Evolutionary conservation across 2,797 vertebrate species (phyloP).

Genomic region (Microctenopoma lineatum): DNA sequence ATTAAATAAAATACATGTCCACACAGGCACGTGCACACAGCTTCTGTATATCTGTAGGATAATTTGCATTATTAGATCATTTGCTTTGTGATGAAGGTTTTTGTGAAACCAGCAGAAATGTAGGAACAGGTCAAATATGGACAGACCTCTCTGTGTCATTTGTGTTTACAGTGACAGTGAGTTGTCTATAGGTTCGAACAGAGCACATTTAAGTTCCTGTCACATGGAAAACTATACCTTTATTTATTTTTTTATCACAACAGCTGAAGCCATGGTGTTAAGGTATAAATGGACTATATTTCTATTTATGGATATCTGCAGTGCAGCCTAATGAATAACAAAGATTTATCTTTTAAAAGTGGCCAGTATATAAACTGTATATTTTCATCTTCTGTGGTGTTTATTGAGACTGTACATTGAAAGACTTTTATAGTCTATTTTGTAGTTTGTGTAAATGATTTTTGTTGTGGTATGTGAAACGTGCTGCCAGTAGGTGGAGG

Average conservation of each 20-base stretch:
- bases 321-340: slow-evolving; percentile 84
- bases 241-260: slow-evolving; percentile 70
- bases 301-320: slow-evolving; percentile 88
- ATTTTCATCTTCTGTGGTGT: slow-evolving; percentile 84
- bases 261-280: slow-evolving; percentile 64
- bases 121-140: not conserved
- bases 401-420: slow-evolving; percentile 81
- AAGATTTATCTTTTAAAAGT: slow-evolving; percentile 79
- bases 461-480: slow-evolving; percentile 35
- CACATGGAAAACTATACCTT: slow-evolving; percentile 47
- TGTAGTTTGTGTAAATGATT: slow-evolving; percentile 57
- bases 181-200: slow-evolving; percentile 20
- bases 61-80: not conserved
- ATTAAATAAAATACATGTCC: not conserved
- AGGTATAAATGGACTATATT: slow-evolving; percentile 76
- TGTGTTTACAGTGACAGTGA: slow-evolving; percentile 20
- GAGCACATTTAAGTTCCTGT: slow-evolving; percentile 27
- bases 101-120: slow-evolving; percentile 6
- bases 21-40: not conserved
- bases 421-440: slow-evolving; percentile 77
- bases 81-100: slow-evolving; percentile 1
- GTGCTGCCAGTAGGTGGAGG: slow-evolving; percentile 19
- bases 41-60: not conserved
- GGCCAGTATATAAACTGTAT: slow-evolving; percentile 77
- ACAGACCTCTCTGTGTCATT: slow-evolving; percentile 2